Evolutionary conservation across 2,113 vertebrate genomes (phyloP).

Genomic region (Forbesichthys papilliferus): DNA sequence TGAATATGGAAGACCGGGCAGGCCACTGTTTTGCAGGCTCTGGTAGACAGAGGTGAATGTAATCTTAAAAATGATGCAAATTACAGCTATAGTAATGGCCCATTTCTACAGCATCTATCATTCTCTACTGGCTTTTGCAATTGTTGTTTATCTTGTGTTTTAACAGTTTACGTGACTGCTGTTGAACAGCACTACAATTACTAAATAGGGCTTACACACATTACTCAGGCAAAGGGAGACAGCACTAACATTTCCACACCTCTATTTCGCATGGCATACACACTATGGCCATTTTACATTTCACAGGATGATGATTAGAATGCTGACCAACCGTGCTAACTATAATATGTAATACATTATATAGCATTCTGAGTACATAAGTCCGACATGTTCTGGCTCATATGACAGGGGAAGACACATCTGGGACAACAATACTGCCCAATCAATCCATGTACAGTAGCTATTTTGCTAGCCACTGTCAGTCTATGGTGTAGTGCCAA

Average conservation of each 20-base stretch:
- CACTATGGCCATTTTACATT: background rate
- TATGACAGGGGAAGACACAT: too few species aligned
- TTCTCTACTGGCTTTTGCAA: conserved; percentile 42
- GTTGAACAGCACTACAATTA: conserved; percentile 19
- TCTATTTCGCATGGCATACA: background rate
- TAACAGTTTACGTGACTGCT: conserved; percentile 39
- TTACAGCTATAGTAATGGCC: conserved; percentile 72
- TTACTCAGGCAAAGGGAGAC: background rate
- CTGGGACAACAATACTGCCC: too few species aligned
- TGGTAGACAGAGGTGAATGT: conserved; percentile 68
- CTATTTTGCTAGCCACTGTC: too few species aligned
- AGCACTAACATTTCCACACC: background rate
- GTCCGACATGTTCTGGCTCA: too few species aligned
- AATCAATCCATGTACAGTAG: too few species aligned
- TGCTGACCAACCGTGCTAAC: too few species aligned
- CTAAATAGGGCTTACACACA: conserved; percentile 1
- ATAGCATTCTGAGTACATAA: too few species aligned
- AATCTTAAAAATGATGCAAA: conserved; percentile 81
- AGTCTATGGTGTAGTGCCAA: too few species aligned
- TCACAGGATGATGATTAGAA: too few species aligned
- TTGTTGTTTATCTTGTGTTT: conserved; percentile 56
- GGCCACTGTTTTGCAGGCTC: conserved; percentile 63
- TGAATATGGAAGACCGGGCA: conserved; percentile 77
- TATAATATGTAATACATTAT: too few species aligned
- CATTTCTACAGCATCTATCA: conserved; percentile 38